Percentiles rank a stretch among this genome's conserved stretches.
These are phyloP conservation scores for Gymnothorax javanicus DNA, from an alignment of 2,797 vertebrate genomes.

Conservation along the genomic window DNA sequence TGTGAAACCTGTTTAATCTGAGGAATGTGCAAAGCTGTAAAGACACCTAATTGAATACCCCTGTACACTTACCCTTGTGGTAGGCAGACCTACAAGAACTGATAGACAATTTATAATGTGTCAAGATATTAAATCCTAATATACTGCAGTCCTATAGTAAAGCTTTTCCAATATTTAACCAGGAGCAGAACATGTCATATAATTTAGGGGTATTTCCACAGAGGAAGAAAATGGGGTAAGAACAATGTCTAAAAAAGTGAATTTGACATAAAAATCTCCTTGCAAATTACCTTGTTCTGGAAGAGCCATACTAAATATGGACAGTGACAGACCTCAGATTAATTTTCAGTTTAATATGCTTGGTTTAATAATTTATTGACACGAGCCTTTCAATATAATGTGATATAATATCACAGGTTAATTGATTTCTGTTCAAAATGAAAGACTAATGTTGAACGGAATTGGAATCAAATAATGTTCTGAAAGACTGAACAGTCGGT, in stretches of 20 bases:
- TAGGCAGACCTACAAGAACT: neutral
- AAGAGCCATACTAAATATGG: conserved; percentile 20
- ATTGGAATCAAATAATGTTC: neutral
- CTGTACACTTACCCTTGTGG: neutral
- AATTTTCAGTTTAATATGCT: neutral
- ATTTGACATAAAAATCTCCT: neutral
- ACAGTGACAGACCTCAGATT: conserved; percentile 16
- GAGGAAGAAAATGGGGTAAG: conserved; percentile 18
- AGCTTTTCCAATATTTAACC: conserved; percentile 17
- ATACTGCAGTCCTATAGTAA: neutral
- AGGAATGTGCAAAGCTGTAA: neutral
- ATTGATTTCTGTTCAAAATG: conserved; percentile 14
- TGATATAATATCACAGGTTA: conserved; percentile 11
- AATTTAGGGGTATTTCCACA: conserved; percentile 1
- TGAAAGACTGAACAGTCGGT: neutral
- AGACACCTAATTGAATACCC: neutral
- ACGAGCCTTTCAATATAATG: neutral
- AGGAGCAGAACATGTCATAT: neutral
- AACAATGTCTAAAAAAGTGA: conserved; percentile 17
- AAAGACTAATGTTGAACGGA: conserved; percentile 14
- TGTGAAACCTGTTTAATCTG: neutral
- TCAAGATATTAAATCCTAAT: conserved; percentile 17
- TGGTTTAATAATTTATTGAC: conserved; percentile 22
- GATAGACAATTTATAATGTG: conserved; percentile 19
- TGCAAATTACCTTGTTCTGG: neutral